Conservation (phyloP, 1,140 invertebrate species). For the Drosophila pectinifera region DNA sequence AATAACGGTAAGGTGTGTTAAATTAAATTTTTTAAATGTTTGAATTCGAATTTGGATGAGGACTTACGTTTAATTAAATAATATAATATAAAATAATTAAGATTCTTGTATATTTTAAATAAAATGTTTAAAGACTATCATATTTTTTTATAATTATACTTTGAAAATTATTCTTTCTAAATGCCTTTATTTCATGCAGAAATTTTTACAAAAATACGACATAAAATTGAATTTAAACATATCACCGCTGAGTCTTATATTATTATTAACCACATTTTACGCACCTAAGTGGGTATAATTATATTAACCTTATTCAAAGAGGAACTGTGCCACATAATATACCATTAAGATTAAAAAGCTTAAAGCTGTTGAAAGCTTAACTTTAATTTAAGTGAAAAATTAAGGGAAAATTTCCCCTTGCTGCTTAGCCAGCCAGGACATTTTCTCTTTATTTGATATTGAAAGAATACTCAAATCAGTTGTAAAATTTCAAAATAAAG, state of each 20-base stretch:
- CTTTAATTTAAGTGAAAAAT: conserved; percentile 3
- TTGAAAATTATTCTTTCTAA: no score
- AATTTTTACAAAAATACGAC: no score
- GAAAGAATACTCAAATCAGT: neutral
- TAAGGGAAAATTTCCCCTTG: neutral
- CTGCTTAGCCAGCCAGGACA: neutral
- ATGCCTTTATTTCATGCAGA: no score
- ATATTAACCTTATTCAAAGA: conserved; percentile 12
- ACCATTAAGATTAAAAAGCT: conserved; percentile 24
- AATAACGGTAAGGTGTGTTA: neutral
- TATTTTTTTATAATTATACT: no score
- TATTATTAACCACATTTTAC: neutral
- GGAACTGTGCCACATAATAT: neutral
- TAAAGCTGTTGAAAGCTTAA: conserved; percentile 32
- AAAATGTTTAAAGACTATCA: no score
- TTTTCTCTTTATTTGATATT: conserved; percentile 32
- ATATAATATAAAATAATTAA: no score
- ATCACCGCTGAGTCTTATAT: neutral
- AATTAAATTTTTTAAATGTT: no score
- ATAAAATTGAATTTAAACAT: neutral
- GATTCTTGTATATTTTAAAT: no score
- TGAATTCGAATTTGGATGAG: no score
- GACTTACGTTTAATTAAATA: no score
- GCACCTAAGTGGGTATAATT: neutral
- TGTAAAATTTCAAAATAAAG: no score